phyloP scores from a whole-genome alignment of 2,113 vertebrate species.

The Herpetotheres cachinnans region DNA sequence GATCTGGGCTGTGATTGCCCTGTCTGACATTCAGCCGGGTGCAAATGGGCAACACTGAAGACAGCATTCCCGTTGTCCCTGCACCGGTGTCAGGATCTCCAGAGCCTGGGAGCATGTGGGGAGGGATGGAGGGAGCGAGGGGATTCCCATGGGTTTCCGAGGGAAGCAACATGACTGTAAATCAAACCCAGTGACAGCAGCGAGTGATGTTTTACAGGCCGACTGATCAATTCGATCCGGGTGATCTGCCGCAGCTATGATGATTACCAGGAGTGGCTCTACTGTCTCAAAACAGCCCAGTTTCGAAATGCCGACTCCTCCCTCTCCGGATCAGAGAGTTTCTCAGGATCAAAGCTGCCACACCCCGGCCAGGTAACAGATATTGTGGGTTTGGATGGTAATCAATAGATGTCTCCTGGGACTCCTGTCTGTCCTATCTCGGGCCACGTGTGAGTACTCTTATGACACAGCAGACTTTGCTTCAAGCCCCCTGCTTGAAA shows the following conservation, averaged over 20 bases:
- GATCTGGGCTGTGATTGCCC: background rate
- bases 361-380: slow-evolving; percentile 55
- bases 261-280: slow-evolving; percentile 76
- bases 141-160: background rate
- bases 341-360: slow-evolving; percentile 7
- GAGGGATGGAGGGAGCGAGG: background rate
- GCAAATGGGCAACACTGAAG: background rate
- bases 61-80: background rate
- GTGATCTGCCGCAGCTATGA: slow-evolving; percentile 73
- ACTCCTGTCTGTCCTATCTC: background rate
- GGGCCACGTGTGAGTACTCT: background rate
- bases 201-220: slow-evolving; percentile 31
- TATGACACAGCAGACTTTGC: background rate
- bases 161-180: rapidly evolving
- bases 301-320: slow-evolving; percentile 38
- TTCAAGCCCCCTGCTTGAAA: background rate
- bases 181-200: rapidly evolving
- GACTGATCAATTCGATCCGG: slow-evolving; percentile 77
- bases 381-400: background rate
- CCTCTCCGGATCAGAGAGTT: slow-evolving; percentile 66
- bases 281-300: slow-evolving; percentile 66
- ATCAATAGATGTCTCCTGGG: background rate
- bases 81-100: rapidly evolving
- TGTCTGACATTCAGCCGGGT: background rate
- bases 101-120: rapidly evolving